Conservation (phyloP, 1,140 invertebrate genomes). For the Potamilus streckersoni region DNA sequence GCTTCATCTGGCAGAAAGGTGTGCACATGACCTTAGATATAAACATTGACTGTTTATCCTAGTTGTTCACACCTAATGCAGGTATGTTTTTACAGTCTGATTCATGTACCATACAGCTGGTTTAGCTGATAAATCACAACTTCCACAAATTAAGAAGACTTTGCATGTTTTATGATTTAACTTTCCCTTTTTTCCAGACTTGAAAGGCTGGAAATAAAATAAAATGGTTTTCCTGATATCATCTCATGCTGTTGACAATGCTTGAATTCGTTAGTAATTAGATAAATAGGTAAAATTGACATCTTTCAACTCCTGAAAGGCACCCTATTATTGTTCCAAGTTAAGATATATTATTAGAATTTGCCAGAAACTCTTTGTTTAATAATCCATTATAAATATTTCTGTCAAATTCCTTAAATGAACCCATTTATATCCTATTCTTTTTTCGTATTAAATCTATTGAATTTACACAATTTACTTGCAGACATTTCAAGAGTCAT, state of each 20-base stretch:
- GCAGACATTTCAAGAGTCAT: neutral
- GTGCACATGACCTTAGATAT: neutral
- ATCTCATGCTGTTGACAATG: conserved; percentile 6
- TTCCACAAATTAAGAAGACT: conserved; percentile 15
- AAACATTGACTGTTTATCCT: neutral
- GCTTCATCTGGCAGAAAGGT: neutral
- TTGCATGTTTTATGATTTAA: conserved; percentile 1
- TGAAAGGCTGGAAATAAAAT: conserved; percentile 20
- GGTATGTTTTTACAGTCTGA: conserved; percentile 11
- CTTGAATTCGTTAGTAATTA: conserved; percentile 30
- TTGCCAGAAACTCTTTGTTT: neutral
- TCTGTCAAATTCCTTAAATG: neutral
- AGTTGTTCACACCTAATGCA: conserved; percentile 1
- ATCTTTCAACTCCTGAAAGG: conserved; percentile 33
- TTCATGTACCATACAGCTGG: conserved; percentile 10
- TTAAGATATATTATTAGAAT: conserved; percentile 29
- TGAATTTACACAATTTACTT: neutral
- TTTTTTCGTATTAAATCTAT: neutral
- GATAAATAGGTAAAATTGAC: conserved; percentile 27
- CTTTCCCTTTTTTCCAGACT: conserved; percentile 10
- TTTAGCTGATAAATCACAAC: conserved; percentile 20
- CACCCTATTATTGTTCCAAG: conserved; percentile 32
- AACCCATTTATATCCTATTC: neutral
- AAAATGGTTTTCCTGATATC: conserved; percentile 20
- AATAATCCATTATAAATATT: neutral